Evolutionary conservation across 2,797 vertebrate genomes (phyloP), one percentile per base, ranked within the genome.

Genomic region (Serranus cabrilla): DNA sequence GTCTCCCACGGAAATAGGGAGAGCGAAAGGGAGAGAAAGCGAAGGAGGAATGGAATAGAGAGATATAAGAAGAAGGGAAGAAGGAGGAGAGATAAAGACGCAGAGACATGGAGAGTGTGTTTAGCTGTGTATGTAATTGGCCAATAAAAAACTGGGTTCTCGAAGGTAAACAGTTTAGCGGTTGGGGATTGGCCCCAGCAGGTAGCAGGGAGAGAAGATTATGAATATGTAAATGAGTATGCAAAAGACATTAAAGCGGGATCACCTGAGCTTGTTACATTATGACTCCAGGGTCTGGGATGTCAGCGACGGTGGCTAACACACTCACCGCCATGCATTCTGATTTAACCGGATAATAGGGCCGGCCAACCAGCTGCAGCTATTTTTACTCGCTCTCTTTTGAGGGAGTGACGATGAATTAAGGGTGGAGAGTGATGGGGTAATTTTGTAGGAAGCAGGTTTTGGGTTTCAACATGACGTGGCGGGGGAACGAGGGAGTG

Each of bases 251-350:
- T 90, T 88, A 90, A 93, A 89, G 89, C 51, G 70, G 83, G 87
- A 93, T 93, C 93, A 93, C 91, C 92, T 92, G 89, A 88, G 91
- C 90, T 91, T 92, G 90, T 92, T 92, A 91, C 91, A 83, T 89
- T 87, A 80, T 87, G 89, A 92, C 93, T 92, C 86, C 76, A 67
- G 90, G 88, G 89, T 90, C 76, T 52, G 64, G 65, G 85, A 82
- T 88, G 92, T 91, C 90, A 86, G 85, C 55, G 63, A 43, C 69
- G 20, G 75, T 74, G 81, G 88, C 89, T 78, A 87, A 91, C 88
- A 89, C 85, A 82, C 83, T 84, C 81, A 55, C 67, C 54, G 68
- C 83, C 74, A 27, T 78, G 84, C 85, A 87, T 92, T 86, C 82
- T 89, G 87, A 92, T 90, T 86, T 64, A 76, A 83, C 71, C 68